Evolutionary conservation across 2,113 vertebrate genomes (phyloP).

Genomic region (Taurulus bubalis): DNA sequence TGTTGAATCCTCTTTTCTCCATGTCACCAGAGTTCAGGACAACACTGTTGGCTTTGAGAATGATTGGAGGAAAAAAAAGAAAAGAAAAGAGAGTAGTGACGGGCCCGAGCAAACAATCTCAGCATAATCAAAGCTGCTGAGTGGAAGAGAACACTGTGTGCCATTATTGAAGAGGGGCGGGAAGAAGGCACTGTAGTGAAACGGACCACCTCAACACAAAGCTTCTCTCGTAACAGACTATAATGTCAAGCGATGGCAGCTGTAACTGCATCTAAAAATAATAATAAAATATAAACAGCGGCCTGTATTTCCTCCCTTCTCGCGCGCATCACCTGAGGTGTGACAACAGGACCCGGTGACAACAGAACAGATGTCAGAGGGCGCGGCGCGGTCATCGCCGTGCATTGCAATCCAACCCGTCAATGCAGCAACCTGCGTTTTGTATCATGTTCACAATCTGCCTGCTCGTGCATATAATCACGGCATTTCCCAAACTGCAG

Average conservation of each 20-base stretch:
- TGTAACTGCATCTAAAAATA: background rate
- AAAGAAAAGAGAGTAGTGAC: slow-evolving; percentile 49
- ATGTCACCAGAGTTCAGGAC: slow-evolving; percentile 60
- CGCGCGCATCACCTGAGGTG: background rate
- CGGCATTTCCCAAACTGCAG: slow-evolving; percentile 47
- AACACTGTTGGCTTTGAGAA: slow-evolving; percentile 54
- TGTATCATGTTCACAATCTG: slow-evolving; percentile 37
- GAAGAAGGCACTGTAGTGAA: slow-evolving; percentile 51
- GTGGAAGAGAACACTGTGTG: slow-evolving; percentile 70
- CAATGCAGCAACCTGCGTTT: slow-evolving; percentile 54
- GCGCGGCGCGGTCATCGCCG: slow-evolving; percentile 8
- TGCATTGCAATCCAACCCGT: slow-evolving; percentile 49
- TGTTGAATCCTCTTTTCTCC: slow-evolving; percentile 57
- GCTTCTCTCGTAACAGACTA: slow-evolving; percentile 59
- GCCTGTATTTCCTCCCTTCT: slow-evolving; percentile 1
- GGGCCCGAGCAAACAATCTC: slow-evolving; percentile 71
- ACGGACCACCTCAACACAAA: slow-evolving; percentile 62
- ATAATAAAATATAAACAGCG: no score
- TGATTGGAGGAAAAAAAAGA: slow-evolving; percentile 36
- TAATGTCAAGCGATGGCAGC: slow-evolving; percentile 19
- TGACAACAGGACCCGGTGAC: slow-evolving; percentile 21
- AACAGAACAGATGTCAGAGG: slow-evolving; percentile 28
- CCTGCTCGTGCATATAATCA: slow-evolving; percentile 69
- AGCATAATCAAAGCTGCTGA: slow-evolving; percentile 76
- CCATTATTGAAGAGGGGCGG: slow-evolving; percentile 45